Evolutionary conservation across 2,888 invertebrate genomes (phyloP).

Genomic region (Sympetrum striolatum): DNA sequence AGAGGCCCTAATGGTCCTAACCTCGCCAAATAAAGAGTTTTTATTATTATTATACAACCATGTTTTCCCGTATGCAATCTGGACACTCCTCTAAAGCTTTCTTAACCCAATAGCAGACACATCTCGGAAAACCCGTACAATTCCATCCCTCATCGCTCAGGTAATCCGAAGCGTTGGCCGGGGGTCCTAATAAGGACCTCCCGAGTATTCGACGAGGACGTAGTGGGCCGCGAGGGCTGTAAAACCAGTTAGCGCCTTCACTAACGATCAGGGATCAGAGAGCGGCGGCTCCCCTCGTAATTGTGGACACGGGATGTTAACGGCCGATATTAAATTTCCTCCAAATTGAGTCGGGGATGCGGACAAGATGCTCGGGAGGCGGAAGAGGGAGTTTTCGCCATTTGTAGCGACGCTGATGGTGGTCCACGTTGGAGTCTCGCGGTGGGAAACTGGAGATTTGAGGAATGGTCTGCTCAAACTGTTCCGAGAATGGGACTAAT

Average conservation of each 20-base stretch:
- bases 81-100: neutral
- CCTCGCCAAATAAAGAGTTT: too few species aligned
- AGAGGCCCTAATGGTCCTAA: too few species aligned
- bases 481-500: too few species aligned
- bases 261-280: neutral
- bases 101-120: too few species aligned
- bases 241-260: neutral
- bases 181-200: neutral
- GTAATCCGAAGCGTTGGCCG: neutral
- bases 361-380: slow-evolving; percentile 15
- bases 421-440: neutral
- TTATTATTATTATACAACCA: too few species aligned
- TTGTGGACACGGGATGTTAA: slow-evolving; percentile 35
- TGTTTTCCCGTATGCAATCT: too few species aligned
- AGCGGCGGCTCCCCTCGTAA: slow-evolving; percentile 9
- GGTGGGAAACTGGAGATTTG: neutral
- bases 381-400: neutral
- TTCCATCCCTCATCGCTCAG: neutral
- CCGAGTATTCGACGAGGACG: neutral
- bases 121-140: neutral
- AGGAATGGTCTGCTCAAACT: too few species aligned
- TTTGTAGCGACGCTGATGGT: neutral
- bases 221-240: neutral
- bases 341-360: slow-evolving; percentile 25
- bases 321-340: slow-evolving; percentile 41